phyloP scores from a whole-genome alignment of 2,113 vertebrate genomes.

The Poicephalus gulielmi region DNA sequence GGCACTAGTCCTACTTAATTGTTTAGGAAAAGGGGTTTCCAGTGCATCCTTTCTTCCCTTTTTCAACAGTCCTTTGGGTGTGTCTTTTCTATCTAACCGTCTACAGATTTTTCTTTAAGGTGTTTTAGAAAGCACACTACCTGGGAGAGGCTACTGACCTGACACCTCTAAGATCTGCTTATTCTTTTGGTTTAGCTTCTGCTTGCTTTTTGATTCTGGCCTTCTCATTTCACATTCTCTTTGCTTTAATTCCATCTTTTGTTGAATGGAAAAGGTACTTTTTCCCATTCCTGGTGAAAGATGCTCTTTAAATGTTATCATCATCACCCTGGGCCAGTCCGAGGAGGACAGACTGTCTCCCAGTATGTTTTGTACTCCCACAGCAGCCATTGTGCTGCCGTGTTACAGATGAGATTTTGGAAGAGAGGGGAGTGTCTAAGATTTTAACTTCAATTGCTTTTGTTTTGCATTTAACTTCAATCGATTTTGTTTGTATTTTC shows the following conservation, averaged over 20 bases:
- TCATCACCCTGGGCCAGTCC: not conserved
- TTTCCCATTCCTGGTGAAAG: not conserved
- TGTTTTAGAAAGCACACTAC: not conserved
- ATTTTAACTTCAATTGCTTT: not conserved
- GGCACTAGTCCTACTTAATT: not conserved
- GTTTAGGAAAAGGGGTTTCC: not conserved
- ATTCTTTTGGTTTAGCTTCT: not conserved
- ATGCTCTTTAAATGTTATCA: not conserved
- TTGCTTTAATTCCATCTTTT: not conserved
- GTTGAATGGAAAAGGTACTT: not conserved
- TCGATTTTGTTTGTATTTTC: constrained; percentile 16
- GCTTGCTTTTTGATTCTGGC: not conserved
- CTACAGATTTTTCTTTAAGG: not conserved
- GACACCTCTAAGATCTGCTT: not conserved
- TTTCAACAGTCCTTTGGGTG: not conserved
- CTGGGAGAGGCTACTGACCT: not conserved
- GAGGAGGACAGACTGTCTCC: not conserved
- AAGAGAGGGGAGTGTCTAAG: not conserved
- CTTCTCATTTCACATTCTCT: constrained; percentile 11
- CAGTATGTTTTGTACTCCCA: not conserved
- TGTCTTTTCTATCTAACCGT: not conserved
- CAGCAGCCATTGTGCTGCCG: not conserved
- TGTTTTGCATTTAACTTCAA: not conserved
- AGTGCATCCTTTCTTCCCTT: not conserved
- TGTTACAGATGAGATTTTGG: not conserved